phyloP scores from a whole-genome alignment of 2,888 invertebrate genomes.

The Chrysodeixis includens region DNA sequence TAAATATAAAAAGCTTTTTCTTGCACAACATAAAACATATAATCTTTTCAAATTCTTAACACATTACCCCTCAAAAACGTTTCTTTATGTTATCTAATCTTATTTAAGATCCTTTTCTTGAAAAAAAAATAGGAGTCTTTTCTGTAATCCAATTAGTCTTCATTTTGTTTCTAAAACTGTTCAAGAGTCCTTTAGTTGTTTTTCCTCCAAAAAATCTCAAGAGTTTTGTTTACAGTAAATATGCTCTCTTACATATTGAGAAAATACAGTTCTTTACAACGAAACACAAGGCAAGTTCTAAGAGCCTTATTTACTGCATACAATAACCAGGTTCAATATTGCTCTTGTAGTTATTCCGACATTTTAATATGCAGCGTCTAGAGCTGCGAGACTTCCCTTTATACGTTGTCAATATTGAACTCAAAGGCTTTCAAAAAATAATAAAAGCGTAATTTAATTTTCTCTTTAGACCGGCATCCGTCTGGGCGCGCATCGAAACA shows the following conservation, averaged over 20 bases:
- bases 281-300: not conserved
- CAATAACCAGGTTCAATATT: not conserved
- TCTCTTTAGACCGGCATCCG: slow-evolving; percentile 60
- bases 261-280: not conserved
- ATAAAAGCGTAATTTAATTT: slow-evolving; percentile 55
- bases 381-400: not conserved
- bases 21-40: too few relatives aligned
- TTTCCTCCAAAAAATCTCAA: too few relatives aligned
- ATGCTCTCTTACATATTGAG: not conserved
- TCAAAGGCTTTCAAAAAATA: slow-evolving; percentile 50
- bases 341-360: slow-evolving; percentile 4
- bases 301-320: not conserved
- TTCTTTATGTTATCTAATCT: too few relatives aligned
- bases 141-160: not conserved
- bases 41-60: not conserved
- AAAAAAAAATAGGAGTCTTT: not conserved
- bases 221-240: not conserved
- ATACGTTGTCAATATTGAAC: slow-evolving; percentile 22
- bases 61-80: not conserved
- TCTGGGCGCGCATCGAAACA: slow-evolving; percentile 27
- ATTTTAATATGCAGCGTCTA: slow-evolving; percentile 1
- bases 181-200: not conserved
- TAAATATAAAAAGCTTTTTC: too few relatives aligned
- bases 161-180: not conserved
- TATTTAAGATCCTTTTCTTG: not conserved